Evolutionary conservation across 2,797 vertebrate species (phyloP).

Genomic region (Heterohyrax brucei): DNA sequence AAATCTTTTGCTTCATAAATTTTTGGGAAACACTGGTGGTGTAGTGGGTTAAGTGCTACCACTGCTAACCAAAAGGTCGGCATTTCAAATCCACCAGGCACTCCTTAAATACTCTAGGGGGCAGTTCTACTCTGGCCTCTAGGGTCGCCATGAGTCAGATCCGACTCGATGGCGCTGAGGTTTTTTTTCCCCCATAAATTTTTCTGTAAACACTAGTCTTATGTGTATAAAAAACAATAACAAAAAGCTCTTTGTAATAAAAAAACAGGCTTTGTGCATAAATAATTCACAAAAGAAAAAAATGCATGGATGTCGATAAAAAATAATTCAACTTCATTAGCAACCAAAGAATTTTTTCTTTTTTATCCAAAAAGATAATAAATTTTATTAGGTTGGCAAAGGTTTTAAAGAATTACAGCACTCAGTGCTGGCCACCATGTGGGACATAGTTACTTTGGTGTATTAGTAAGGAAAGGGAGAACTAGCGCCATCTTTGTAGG

Average conservation of each 20-base stretch:
- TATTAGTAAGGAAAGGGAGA: constrained; percentile 3
- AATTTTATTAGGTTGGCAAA: constrained; percentile 31
- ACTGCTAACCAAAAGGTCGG: no score
- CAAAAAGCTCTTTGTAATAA: not conserved
- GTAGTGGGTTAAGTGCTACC: no score
- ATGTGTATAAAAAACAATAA: not conserved
- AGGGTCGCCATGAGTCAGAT: no score
- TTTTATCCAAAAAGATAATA: not conserved
- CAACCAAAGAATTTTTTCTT: constrained; percentile 51
- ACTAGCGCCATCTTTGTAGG: not conserved
- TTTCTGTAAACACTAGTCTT: constrained; percentile 23
- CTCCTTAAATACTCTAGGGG: no score
- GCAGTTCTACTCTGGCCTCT: no score
- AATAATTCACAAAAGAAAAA: constrained; percentile 37
- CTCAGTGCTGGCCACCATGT: not conserved
- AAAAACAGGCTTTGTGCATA: constrained; percentile 29
- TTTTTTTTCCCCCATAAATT: not conserved
- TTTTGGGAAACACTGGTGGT: not conserved
- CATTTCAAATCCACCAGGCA: no score
- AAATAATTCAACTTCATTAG: constrained; percentile 29
- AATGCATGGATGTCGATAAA: not conserved
- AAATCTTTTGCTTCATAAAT: not conserved
- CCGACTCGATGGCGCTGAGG: no score
- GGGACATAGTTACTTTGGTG: not conserved
- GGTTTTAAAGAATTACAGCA: not conserved